Percentiles rank a stretch among this genome's conserved stretches.
phyloP scores from a whole-genome alignment of 2,888 invertebrate species.

The Orgyia antiqua region DNA sequence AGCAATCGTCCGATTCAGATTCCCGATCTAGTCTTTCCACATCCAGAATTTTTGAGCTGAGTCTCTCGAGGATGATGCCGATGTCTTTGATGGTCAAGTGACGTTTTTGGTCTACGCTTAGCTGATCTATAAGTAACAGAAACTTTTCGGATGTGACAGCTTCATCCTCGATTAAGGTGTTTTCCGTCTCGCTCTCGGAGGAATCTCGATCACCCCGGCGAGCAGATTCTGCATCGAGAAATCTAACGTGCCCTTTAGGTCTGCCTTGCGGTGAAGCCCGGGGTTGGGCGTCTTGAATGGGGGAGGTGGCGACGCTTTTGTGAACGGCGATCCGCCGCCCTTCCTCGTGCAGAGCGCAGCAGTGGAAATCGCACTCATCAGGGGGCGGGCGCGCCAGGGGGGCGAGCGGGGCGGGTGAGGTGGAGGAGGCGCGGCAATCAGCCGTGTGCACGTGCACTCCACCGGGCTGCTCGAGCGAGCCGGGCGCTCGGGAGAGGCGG shows the following conservation, averaged over 20 bases:
- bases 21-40: constrained; percentile 95
- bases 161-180: constrained; percentile 95
- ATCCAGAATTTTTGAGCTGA: constrained; percentile 95
- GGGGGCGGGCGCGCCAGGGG: constrained; percentile 77
- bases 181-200: constrained; percentile 95
- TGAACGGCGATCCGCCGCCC: constrained; percentile 94
- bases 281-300: constrained; percentile 88
- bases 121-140: constrained; percentile 93
- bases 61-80: constrained; percentile 94
- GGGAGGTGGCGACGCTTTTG: constrained; percentile 95
- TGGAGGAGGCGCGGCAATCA: constrained; percentile 83
- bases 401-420: constrained; percentile 80
- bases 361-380: constrained; percentile 97
- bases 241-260: constrained; percentile 89
- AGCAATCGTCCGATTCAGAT: constrained; percentile 94
- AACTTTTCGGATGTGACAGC: constrained; percentile 94
- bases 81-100: constrained; percentile 96
- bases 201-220: constrained; percentile 86
- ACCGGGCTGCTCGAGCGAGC: constrained; percentile 78
- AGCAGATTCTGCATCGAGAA: constrained; percentile 86
- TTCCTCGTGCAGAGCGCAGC: constrained; percentile 96
- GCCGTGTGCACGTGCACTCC: constrained; percentile 91
- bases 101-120: constrained; percentile 94
- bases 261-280: constrained; percentile 83
- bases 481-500: constrained; percentile 84